Base-by-base conservation (phyloP, 2,797 vertebrate genomes). In the Apogon talboti region DNA sequence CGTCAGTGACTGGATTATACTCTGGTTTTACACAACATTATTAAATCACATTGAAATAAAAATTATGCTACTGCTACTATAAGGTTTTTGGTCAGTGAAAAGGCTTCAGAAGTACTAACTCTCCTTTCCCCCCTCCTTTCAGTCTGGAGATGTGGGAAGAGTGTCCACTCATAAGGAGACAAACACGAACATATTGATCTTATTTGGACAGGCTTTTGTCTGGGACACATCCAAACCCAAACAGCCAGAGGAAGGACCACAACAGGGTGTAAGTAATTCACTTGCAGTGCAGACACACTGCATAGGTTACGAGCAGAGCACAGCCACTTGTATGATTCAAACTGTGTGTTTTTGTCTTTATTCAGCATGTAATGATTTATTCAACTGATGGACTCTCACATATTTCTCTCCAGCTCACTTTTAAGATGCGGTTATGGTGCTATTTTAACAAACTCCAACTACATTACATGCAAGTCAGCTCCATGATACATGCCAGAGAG, bases 181-280 rank as follows among this genome's bases (percentile, higher is more conserved):
- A 61, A 82, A 74, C 73, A 72, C 19, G 61, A 81, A 82, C 84
- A 90, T 79, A 86, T 84, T 91, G 90, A 86, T 89, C 83, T 84
- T 76, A 88, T 92, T 87, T 87, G 80, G 85, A 81, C 76, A 76
- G 80, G 76, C 82, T 87, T 82, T 89, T 81, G 78, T 85, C 84
- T 90, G 88, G 87, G 85, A 81, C 56, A 19, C 58, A 63, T 89
- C 89, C 88, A 89, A 89, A 84, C 81, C 80, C 75, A 81, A 87
- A 83, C 74, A 77, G 78, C 64, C 78, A 70, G 74, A 78, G 69
- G 76, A 81, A 70, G 70, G 73, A 82, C 88, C 86, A 83, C 82
- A 90, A 83, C 81, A 83, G 71, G 79, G 76, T 72, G 79, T 50
- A 83, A 92, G 81, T 83, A 75, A 86, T 81, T 87, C 85, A 83